A percentile compares a stretch with the other conserved stretches of the same genome.
Conservation (phyloP, 1,140 invertebrate species). For the Rhysida immarginata region DNA sequence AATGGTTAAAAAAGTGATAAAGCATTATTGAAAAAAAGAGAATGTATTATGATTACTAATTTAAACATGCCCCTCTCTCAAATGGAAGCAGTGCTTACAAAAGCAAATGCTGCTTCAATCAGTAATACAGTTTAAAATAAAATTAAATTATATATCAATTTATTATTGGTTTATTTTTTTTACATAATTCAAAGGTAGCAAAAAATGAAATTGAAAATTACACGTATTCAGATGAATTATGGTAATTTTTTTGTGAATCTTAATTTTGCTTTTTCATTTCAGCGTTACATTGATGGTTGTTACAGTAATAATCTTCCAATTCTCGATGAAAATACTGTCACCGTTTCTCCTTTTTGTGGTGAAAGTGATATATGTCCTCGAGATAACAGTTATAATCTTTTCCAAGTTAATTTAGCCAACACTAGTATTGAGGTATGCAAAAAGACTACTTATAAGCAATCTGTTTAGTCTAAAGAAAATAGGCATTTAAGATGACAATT, state of each 20-base stretch:
- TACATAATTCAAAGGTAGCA: too few relatives aligned
- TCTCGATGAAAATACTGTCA: slow-evolving; percentile 87
- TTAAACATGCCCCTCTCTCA: too few relatives aligned
- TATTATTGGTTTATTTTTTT: slow-evolving; percentile 18
- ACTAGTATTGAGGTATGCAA: slow-evolving; percentile 68
- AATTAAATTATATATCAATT: neutral
- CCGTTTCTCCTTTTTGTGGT: slow-evolving; percentile 92
- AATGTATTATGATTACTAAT: too few relatives aligned
- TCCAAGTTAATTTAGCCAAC: slow-evolving; percentile 75
- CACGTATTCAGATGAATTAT: too few relatives aligned
- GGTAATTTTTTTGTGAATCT: too few relatives aligned
- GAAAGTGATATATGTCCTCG: slow-evolving; percentile 95
- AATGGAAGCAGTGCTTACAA: neutral
- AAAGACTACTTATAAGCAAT: too few relatives aligned
- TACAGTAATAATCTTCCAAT: slow-evolving; percentile 90
- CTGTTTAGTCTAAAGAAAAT: too few relatives aligned
- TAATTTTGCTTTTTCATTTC: slow-evolving; percentile 14
- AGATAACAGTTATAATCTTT: slow-evolving; percentile 39
- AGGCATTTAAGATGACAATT: too few relatives aligned
- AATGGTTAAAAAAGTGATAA: too few relatives aligned
- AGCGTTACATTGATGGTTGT: slow-evolving; percentile 89
- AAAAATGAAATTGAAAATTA: too few relatives aligned
- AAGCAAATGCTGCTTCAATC: neutral
- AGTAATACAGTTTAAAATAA: neutral
- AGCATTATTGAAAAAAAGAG: too few relatives aligned